Evolutionary conservation across 1,140 invertebrate genomes (phyloP).

Genomic region (Drosophila teissieri): DNA sequence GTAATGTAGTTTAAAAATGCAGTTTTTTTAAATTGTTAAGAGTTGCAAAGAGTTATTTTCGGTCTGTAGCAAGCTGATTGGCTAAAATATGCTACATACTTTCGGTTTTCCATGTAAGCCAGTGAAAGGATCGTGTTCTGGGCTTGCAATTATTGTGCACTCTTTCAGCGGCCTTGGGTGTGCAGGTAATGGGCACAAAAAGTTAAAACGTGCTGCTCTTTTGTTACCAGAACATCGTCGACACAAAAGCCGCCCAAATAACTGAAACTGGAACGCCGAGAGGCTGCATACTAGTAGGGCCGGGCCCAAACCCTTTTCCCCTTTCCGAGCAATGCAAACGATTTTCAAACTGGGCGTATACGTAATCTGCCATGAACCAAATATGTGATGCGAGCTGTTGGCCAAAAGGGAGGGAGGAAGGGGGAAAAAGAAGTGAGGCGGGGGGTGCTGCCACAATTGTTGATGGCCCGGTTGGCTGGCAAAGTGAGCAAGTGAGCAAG

Average conservation of each 20-base stretch:
- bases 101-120: background rate
- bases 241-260: conserved; percentile 73
- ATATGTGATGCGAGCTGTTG: conserved; percentile 59
- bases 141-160: background rate
- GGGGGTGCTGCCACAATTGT: conserved; percentile 37
- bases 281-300: conserved; percentile 2
- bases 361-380: conserved; percentile 80
- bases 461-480: conserved; percentile 20
- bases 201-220: conserved; percentile 58
- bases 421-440: no score
- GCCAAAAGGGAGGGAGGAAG: conserved; percentile 1
- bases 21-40: no score
- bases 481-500: conserved; percentile 53
- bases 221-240: conserved; percentile 64
- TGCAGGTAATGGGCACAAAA: conserved; percentile 47
- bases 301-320: no score
- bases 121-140: conserved; percentile 12
- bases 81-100: background rate
- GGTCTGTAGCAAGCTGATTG: background rate
- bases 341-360: conserved; percentile 77
- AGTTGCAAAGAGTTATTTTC: background rate
- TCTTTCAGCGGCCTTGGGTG: conserved; percentile 18
- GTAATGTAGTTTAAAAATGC: no score
- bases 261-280: conserved; percentile 59
- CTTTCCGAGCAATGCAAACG: conserved; percentile 66